Evolutionary conservation across 1,140 invertebrate genomes (phyloP).

Genomic region (Musca vetustissima): DNA sequence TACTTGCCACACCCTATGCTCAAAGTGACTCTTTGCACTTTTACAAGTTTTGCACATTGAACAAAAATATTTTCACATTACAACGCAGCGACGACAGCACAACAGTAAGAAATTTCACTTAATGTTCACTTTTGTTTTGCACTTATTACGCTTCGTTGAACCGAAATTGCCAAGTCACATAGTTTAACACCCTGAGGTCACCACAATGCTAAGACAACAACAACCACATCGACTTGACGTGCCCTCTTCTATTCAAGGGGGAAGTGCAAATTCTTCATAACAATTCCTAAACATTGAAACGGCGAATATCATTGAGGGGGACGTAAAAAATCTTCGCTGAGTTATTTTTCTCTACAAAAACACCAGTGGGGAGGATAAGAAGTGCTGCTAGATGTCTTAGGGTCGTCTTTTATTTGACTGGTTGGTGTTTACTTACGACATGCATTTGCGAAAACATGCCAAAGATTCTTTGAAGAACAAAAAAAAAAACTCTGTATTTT

Average conservation of each 20-base stretch:
- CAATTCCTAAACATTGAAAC: too few relatives aligned
- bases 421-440: constrained; percentile 5
- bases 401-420: too few relatives aligned
- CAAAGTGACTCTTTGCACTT: background rate
- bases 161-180: constrained; percentile 31
- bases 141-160: constrained; percentile 29
- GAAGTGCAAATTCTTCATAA: too few relatives aligned
- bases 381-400: too few relatives aligned
- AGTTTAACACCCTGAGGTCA: constrained; percentile 26
- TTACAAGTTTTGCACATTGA: background rate
- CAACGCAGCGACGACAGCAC: background rate
- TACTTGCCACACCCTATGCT: constrained; percentile 16
- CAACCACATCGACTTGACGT: too few relatives aligned
- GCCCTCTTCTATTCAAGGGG: too few relatives aligned
- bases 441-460: background rate
- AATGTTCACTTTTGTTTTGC: constrained; percentile 6
- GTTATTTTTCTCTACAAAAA: constrained; percentile 7
- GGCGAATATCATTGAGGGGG: background rate
- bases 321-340: background rate
- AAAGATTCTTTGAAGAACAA: constrained; percentile 1
- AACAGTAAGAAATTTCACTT: constrained; percentile 12
- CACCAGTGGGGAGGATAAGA: too few relatives aligned
- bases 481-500: background rate
- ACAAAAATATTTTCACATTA: background rate
- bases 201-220: constrained; percentile 6